phyloP scores from a whole-genome alignment of 2,797 vertebrate species.

The Spea hammondii region DNA sequence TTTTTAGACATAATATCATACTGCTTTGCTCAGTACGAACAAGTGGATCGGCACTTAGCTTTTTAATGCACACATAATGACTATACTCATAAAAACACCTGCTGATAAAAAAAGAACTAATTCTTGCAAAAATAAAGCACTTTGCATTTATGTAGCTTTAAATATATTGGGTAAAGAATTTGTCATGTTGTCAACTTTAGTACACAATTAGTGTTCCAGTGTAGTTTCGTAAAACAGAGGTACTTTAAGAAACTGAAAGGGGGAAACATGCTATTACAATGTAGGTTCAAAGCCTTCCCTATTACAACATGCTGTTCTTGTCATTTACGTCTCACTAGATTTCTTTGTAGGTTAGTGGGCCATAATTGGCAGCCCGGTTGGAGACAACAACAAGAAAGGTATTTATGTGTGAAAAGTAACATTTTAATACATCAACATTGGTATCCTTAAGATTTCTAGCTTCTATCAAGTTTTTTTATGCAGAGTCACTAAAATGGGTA shows the following conservation, averaged over 20 bases:
- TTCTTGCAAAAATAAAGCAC: conserved; percentile 47
- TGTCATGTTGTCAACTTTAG: conserved; percentile 40
- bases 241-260: conserved; percentile 37
- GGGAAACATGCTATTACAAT: conserved; percentile 48
- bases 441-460: conserved; percentile 15
- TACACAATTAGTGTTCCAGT: conserved; percentile 48
- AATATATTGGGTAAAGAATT: conserved; percentile 49
- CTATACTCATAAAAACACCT: conserved; percentile 46
- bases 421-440: conserved; percentile 42
- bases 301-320: conserved; percentile 35
- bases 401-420: conserved; percentile 42
- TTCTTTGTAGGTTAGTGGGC: conserved; percentile 38
- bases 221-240: conserved; percentile 38
- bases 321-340: conserved; percentile 32
- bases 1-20: conserved; percentile 47
- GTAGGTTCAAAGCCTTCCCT: conserved; percentile 38
- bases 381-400: conserved; percentile 39
- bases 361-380: conserved; percentile 36
- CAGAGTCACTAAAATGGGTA: too few species aligned
- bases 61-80: conserved; percentile 50
- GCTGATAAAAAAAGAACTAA: conserved; percentile 40
- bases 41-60: conserved; percentile 46
- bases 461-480: neutral
- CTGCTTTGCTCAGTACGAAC: conserved; percentile 42
- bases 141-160: conserved; percentile 49